Evolutionary conservation across 2,113 vertebrate species (phyloP), one percentile per base, ranked within the genome.

Genomic region (Pangasianodon hypophthalmus): DNA sequence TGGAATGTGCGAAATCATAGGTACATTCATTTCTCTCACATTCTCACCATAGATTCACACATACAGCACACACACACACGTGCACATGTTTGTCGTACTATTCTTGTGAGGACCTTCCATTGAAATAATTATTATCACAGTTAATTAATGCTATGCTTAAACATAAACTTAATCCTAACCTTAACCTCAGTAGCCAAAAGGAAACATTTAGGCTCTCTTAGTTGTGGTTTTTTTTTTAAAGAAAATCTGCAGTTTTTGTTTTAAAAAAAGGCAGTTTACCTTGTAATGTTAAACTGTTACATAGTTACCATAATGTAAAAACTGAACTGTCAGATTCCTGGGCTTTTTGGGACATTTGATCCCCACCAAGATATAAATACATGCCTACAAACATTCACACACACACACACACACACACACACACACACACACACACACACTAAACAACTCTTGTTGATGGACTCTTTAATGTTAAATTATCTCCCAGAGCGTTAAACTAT

Each of bases 31-130:
- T 88, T 80, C 26, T 84, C 87, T 90, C 89, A 69, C 92, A 95
- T 85, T 93, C 92, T 92, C 92, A 92, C 19, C 92, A 92, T 90
- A 91, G 73, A 92, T 85, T 91, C 88, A 88, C 88, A 89, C 75
- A 88, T 62, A 69, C 56, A 87, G 93, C 8, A 86, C 64, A 87
- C 79, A 44, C 67, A 79, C 80, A 71, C n/a, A 71, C 19, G 9
- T 50, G 77, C 69, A 48, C 24, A 79, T 4, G 26, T 32, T 67
- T 67, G 32, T 46, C 41, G 9, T 77, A 46, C 7, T 77, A 14
- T 50, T 80, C 26, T 80, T 80, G 41, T 46, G 0, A 75, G 7
- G 73, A 77, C 41, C 32, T 41, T 73, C 16, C 16, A 37, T 6
- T 41, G 18, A 71, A 11, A 32, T 71, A 26, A 46, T 77, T 46